phyloP scores from a whole-genome alignment of 2,888 invertebrate genomes.

The Limnephilus auricula region DNA sequence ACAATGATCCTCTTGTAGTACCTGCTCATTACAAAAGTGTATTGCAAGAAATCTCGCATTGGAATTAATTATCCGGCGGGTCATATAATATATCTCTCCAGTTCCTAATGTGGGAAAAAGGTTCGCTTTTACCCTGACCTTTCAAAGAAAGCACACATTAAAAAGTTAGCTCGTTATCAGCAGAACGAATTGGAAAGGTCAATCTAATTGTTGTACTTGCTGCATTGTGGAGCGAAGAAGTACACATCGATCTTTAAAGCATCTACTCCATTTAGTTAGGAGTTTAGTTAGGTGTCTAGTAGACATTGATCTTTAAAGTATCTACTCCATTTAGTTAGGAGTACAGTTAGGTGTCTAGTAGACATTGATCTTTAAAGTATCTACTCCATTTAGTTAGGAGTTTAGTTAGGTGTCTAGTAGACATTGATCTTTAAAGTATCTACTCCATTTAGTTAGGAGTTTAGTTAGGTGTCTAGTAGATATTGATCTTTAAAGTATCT shows the following conservation, averaged over 20 bases:
- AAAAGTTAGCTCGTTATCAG: neutral
- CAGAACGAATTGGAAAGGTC: constrained; percentile 35
- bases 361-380: neutral
- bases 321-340: too few relatives aligned
- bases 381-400: too few relatives aligned
- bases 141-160: constrained; percentile 31
- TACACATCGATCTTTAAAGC: neutral
- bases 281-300: too few relatives aligned
- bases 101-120: constrained; percentile 36
- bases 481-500: neutral
- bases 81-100: neutral
- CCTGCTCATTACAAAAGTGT: neutral
- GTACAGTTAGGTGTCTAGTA: too few relatives aligned
- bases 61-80: constrained; percentile 28
- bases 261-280: too few relatives aligned
- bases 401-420: too few relatives aligned
- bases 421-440: neutral
- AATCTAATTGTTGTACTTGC: constrained; percentile 2
- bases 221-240: too few relatives aligned
- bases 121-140: constrained; percentile 6
- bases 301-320: neutral
- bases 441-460: too few relatives aligned
- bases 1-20: constrained; percentile 10
- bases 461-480: too few relatives aligned
- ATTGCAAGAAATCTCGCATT: constrained; percentile 10